Conservation (phyloP, 1,140 invertebrate genomes). For the Pseudomyrmex sp. region DNA sequence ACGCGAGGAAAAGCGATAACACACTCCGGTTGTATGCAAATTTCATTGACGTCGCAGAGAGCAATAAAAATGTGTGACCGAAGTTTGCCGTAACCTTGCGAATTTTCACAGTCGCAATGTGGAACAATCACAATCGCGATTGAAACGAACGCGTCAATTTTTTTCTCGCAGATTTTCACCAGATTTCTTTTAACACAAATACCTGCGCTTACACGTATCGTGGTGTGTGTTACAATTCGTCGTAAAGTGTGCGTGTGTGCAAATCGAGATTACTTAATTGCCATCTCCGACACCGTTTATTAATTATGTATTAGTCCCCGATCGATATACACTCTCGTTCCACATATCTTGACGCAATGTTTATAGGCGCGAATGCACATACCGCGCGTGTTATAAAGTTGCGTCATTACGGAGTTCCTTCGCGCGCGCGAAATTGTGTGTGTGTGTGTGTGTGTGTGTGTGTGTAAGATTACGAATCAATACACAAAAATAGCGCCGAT, state of each 20-base stretch:
- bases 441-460: too few species aligned
- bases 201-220: not conserved
- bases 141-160: too few species aligned
- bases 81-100: not conserved
- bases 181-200: not conserved
- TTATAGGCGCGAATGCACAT: not conserved
- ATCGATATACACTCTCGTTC: conserved; percentile 30
- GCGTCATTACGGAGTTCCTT: conserved; percentile 14
- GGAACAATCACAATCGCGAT: too few species aligned
- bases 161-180: not conserved
- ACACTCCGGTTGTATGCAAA: not conserved
- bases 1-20: conserved; percentile 33
- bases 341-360: conserved; percentile 17
- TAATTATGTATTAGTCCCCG: conserved; percentile 42
- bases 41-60: not conserved
- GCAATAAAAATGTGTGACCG: conserved; percentile 15
- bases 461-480: too few species aligned
- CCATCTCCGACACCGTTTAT: conserved; percentile 39
- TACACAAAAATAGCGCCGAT: too few species aligned
- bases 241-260: not conserved
- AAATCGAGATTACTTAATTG: conserved; percentile 48
- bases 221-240: not conserved
- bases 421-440: too few species aligned
- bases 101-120: conserved; percentile 9
- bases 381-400: not conserved